Base-by-base conservation (phyloP, 2,888 invertebrate genomes). In the Drosophila siamana region DNA sequence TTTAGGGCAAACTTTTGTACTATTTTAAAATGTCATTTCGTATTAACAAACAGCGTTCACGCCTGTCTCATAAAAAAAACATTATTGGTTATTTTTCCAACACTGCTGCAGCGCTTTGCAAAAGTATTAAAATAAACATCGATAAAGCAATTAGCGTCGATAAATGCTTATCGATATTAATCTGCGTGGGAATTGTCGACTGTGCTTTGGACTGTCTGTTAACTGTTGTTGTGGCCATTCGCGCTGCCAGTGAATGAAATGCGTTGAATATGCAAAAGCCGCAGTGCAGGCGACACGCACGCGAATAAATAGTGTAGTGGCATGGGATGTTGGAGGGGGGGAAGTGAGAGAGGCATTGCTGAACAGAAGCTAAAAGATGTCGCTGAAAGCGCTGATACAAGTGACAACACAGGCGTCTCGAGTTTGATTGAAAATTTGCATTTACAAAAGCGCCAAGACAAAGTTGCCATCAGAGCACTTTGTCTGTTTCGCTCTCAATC, bases 351-450 rank as follows among this genome's bases (percentile, higher is more conserved):
- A 13, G 6, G 46, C 41, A 16, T 28, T 6, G 26, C 13, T 2
- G 6, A 15, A 28, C 13, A 16, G 38, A 47, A 43, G 40, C 64
- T 54, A 59, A 66, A 81, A 71, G 82, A 84, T 81, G 69, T 74
- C 67, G 85, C 69, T 81, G 82, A 55, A 57, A 61, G 50, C 56
- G 59, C 72, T 70, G 69, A 63, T 77, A 85, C 80, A 81, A 71
- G 74, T 66, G 81, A 66, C 78, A 72, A 77, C 80, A 61, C 28
- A 56, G 50, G 48, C 72, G 62, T 64, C 61, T 68, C 55, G 69
- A 60, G 76, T 75, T 84, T 85, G 85, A 83, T 82, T 82, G 83
- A 82, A 86, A 83, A 82, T 85, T 84, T 85, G 75, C 73, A 87
- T 85, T 78, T 85, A 69, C 68, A 71, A 78, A 77, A 56, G 78